Conservation (phyloP, 1,140 invertebrate species). For the Diorhabda sublineata region DNA sequence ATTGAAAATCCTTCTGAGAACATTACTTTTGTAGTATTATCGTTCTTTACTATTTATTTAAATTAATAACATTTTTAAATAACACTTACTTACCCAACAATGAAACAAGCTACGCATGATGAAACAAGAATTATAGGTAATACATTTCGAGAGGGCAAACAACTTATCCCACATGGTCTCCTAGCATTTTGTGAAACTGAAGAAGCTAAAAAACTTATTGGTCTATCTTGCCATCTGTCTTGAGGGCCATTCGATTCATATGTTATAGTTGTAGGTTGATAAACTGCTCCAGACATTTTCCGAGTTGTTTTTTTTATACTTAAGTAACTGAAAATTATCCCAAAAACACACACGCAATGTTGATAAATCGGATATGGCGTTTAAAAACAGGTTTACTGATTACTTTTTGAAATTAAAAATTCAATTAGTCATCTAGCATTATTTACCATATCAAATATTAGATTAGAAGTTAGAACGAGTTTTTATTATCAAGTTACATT, state of each 20-base stretch:
- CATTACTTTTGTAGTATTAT: no score
- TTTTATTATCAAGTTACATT: not conserved
- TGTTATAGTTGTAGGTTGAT: slow-evolving; percentile 67
- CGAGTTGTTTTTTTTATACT: not conserved
- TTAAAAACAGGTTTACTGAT: not conserved
- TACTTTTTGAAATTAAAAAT: not conserved
- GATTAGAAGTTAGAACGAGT: not conserved
- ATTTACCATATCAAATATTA: not conserved
- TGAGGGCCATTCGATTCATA: slow-evolving; percentile 56
- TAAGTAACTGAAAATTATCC: not conserved
- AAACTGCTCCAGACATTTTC: slow-evolving; percentile 54
- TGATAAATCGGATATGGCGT: not conserved
- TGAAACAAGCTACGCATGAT: slow-evolving; percentile 34
- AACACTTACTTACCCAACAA: slow-evolving; percentile 34
- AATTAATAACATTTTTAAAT: no score
- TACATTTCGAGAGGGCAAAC: slow-evolving; percentile 34
- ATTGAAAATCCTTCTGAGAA: no score
- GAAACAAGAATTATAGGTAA: slow-evolving; percentile 37
- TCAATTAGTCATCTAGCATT: not conserved
- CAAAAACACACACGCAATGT: not conserved
- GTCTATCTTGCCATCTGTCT: slow-evolving; percentile 46
- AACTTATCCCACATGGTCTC: slow-evolving; percentile 45
- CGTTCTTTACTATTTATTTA: no score
- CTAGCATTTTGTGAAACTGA: slow-evolving; percentile 51
- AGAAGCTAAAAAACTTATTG: slow-evolving; percentile 56